Evolutionary conservation across 2,113 vertebrate species (phyloP).

Genomic region (Tamias sibiricus): DNA sequence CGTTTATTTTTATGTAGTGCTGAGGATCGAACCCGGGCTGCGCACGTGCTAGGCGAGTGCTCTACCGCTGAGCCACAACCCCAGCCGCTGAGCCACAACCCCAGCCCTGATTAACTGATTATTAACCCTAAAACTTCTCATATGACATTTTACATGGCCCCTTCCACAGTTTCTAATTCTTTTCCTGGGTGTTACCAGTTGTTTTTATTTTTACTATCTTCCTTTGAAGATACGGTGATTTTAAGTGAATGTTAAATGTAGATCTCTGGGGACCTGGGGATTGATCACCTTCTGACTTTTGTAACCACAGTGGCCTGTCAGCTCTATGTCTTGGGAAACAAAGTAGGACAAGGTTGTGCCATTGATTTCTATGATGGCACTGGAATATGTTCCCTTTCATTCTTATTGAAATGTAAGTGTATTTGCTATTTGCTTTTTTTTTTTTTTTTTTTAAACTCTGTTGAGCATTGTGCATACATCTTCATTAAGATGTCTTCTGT

Average conservation of each 20-base stretch:
- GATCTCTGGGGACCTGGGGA: background rate
- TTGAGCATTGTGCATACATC: slow-evolving; percentile 68
- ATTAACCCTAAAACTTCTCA: background rate
- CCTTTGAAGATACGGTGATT: slow-evolving; percentile 53
- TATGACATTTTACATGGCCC: background rate
- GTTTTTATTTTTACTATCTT: slow-evolving; percentile 61
- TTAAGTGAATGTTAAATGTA: slow-evolving; percentile 5
- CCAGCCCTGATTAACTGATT: slow-evolving; percentile 35
- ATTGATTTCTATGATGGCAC: slow-evolving; percentile 41
- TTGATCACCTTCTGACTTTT: background rate
- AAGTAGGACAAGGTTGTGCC: background rate
- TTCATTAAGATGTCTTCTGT: slow-evolving; percentile 80
- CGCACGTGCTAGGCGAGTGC: too few relatives aligned
- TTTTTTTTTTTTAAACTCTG: background rate
- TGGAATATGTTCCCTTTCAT: slow-evolving; percentile 67
- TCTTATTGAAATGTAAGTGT: slow-evolving; percentile 56
- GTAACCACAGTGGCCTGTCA: background rate
- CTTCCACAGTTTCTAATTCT: slow-evolving; percentile 14
- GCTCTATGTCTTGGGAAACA: background rate
- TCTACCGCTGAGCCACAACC: too few relatives aligned
- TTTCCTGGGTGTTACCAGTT: slow-evolving; percentile 47
- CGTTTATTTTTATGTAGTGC: too few relatives aligned
- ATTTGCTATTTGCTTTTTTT: slow-evolving; percentile 74
- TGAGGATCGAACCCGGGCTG: too few relatives aligned
- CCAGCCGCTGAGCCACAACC: too few relatives aligned